Percentiles rank a stretch among this genome's conserved stretches.
Evolutionary conservation across 2,888 invertebrate species (phyloP).

Genomic region (Ophion ellenae): DNA sequence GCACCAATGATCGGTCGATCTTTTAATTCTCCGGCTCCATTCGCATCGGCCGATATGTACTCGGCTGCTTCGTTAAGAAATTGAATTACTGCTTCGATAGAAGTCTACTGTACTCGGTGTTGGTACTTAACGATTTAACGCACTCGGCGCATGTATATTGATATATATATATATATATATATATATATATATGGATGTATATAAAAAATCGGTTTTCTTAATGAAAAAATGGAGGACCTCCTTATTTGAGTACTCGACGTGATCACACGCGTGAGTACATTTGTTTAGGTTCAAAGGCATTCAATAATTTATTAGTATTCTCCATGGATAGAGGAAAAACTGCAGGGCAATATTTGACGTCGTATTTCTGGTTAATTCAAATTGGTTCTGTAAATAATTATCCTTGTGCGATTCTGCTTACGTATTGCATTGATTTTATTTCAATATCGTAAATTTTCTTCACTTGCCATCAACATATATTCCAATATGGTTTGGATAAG

Average conservation of each 20-base stretch:
- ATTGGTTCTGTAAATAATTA: neutral
- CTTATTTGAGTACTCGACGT: slow-evolving; percentile 39
- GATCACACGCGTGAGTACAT: neutral
- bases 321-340: neutral
- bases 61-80: slow-evolving; percentile 62
- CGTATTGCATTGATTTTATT: neutral
- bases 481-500: no score
- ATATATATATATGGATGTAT: no score
- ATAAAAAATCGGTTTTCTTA: neutral
- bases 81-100: slow-evolving; percentile 62
- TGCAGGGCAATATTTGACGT: neutral
- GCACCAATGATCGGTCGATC: slow-evolving; percentile 59
- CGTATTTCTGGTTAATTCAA: neutral
- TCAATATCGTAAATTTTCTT: neutral
- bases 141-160: slow-evolving; percentile 30
- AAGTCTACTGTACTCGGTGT: slow-evolving; percentile 50
- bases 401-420: neutral
- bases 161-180: neutral
- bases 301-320: slow-evolving; percentile 6
- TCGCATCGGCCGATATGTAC: slow-evolving; percentile 21
- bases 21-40: slow-evolving; percentile 40
- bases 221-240: slow-evolving; percentile 21
- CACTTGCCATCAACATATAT: no score
- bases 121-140: slow-evolving; percentile 55
- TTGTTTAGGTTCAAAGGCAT: neutral